These are phyloP conservation scores for Loris lydekkerianus DNA, from an alignment of 2,797 vertebrate genomes.

Conservation along the genomic window DNA sequence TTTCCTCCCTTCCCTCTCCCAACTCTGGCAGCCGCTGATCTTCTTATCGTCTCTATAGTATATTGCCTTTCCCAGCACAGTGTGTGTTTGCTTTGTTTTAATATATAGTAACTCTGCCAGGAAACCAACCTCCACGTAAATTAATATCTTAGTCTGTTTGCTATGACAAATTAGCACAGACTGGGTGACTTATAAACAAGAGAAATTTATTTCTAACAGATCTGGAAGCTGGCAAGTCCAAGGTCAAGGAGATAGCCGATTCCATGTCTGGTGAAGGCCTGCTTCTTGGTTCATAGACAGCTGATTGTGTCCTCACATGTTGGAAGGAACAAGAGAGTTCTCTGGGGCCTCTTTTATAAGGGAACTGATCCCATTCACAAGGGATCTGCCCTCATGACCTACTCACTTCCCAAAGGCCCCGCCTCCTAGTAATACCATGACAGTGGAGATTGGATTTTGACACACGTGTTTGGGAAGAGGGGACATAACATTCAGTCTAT, in stretches of 20 bases:
- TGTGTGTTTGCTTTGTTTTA: constrained; percentile 9
- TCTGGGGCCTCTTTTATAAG: not conserved
- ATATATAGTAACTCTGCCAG: not conserved
- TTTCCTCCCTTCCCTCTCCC: too few species aligned
- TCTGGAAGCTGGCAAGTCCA: not conserved
- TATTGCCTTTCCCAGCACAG: not conserved
- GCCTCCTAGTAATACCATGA: not conserved
- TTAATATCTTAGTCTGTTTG: not conserved
- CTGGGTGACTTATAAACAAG: not conserved
- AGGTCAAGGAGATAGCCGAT: not conserved
- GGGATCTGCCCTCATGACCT: not conserved
- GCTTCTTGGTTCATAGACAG: not conserved
- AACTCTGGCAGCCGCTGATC: not conserved
- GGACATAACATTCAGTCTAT: not conserved
- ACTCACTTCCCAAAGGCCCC: not conserved
- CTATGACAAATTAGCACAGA: not conserved
- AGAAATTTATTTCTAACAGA: not conserved
- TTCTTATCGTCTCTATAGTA: not conserved
- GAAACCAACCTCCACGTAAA: not conserved
- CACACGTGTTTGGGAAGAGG: not conserved
- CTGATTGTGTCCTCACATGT: not conserved
- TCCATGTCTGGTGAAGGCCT: not conserved
- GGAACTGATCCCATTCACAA: not conserved
- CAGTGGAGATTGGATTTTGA: not conserved
- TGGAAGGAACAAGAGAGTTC: not conserved